Evolutionary conservation across 2,113 vertebrate genomes (phyloP).

Genomic region (Axis porcinus): DNA sequence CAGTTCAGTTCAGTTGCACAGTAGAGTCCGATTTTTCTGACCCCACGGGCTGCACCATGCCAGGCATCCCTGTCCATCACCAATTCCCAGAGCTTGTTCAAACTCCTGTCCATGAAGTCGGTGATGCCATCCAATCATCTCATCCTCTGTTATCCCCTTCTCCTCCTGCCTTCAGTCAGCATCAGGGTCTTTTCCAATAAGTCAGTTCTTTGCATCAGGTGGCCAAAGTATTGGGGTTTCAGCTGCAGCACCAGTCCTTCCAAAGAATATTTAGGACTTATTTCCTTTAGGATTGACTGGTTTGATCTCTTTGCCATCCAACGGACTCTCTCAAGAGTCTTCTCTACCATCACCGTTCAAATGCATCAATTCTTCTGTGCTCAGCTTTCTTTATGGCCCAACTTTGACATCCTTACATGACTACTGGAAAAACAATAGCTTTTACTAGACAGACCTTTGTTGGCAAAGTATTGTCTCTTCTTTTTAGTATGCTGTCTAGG

Average conservation of each 20-base stretch:
- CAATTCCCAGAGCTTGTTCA: neutral
- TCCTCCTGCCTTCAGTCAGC: neutral
- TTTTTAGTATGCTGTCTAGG: neutral
- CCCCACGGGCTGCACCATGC: neutral
- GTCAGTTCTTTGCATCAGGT: neutral
- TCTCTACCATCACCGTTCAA: neutral
- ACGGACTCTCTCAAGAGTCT: neutral
- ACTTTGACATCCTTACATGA: neutral
- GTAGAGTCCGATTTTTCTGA: neutral
- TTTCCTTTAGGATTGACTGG: neutral
- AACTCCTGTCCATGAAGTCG: neutral
- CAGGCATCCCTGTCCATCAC: fast-evolving
- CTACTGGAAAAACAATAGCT: neutral
- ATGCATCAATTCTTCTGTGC: neutral
- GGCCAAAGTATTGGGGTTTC: neutral
- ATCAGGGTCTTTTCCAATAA: neutral
- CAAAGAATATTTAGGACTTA: neutral
- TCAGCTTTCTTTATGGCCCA: neutral
- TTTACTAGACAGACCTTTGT: neutral
- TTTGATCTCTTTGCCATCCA: neutral
- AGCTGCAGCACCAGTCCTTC: neutral
- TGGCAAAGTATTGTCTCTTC: neutral
- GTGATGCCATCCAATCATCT: neutral
- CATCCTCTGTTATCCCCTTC: neutral
- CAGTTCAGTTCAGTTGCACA: neutral